Conservation (phyloP, 2,888 invertebrate species). For the Phyto melanocephala region DNA sequence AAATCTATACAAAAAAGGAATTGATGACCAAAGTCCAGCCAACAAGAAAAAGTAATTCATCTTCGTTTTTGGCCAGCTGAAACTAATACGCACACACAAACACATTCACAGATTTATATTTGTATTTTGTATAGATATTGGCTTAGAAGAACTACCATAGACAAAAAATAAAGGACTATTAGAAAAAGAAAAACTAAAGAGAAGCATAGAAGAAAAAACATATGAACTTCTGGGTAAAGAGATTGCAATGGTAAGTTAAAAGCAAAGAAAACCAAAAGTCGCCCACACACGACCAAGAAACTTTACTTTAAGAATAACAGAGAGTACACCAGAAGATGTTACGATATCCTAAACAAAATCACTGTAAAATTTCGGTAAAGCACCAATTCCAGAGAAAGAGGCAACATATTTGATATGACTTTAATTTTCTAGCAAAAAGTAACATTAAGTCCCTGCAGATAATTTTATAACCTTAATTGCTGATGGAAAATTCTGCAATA, state of each 20-base stretch:
- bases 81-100: slow-evolving; percentile 22
- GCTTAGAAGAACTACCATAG: neutral
- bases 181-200: slow-evolving; percentile 5
- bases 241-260: neutral
- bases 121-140: slow-evolving; percentile 28
- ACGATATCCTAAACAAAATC: slow-evolving; percentile 22
- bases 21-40: slow-evolving; percentile 64
- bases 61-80: slow-evolving; percentile 60
- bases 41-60: slow-evolving; percentile 64
- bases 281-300: slow-evolving; percentile 56
- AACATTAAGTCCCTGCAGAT: too few species aligned
- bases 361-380: neutral
- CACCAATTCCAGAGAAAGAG: neutral
- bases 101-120: neutral
- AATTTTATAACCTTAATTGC: too few species aligned
- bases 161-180: neutral
- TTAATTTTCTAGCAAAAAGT: too few species aligned
- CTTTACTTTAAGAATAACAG: slow-evolving; percentile 42
- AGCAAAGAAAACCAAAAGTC: slow-evolving; percentile 56
- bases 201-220: slow-evolving; percentile 23
- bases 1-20: slow-evolving; percentile 26
- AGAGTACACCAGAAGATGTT: neutral
- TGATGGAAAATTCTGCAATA: too few species aligned
- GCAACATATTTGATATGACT: too few species aligned
- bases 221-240: slow-evolving; percentile 23